Percentiles rank a stretch among this genome's conserved stretches.
Evolutionary conservation across 2,113 vertebrate species (phyloP).

Genomic region (Myotis lucifugus): DNA sequence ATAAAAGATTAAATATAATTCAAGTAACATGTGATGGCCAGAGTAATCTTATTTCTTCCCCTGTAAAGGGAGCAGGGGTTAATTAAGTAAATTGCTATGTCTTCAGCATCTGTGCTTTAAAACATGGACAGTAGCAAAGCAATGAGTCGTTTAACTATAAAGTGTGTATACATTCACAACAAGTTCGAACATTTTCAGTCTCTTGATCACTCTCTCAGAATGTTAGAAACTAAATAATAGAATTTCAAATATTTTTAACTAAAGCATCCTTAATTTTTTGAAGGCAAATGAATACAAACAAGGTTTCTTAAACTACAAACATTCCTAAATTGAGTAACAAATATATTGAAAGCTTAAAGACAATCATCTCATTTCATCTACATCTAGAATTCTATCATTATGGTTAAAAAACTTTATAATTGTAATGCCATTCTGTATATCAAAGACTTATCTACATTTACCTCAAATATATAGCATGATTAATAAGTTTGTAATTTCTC

Average conservation of each 20-base stretch:
- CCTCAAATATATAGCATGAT: slow-evolving; percentile 52
- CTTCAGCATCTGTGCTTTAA: background rate
- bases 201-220: background rate
- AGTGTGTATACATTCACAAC: background rate
- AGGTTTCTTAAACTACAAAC: background rate
- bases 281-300: slow-evolving; percentile 14
- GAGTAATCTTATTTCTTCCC: slow-evolving; percentile 31
- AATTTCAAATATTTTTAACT: background rate
- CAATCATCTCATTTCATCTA: slow-evolving; percentile 72
- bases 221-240: slow-evolving; percentile 2
- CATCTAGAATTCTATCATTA: slow-evolving; percentile 63
- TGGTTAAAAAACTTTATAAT: slow-evolving; percentile 76
- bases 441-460: slow-evolving; percentile 69
- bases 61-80: slow-evolving; percentile 26
- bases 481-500: slow-evolving; percentile 39
- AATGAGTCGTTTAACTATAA: background rate
- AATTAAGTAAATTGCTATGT: slow-evolving; percentile 36
- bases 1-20: slow-evolving; percentile 36
- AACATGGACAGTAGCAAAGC: background rate
- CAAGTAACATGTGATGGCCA: background rate
- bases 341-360: slow-evolving; percentile 76
- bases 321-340: background rate
- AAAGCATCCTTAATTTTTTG: background rate
- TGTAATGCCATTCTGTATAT: slow-evolving; percentile 72
- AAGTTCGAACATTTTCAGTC: background rate